phyloP scores from a whole-genome alignment of 2,797 vertebrate genomes.

The Sebastes taczanowskii region DNA sequence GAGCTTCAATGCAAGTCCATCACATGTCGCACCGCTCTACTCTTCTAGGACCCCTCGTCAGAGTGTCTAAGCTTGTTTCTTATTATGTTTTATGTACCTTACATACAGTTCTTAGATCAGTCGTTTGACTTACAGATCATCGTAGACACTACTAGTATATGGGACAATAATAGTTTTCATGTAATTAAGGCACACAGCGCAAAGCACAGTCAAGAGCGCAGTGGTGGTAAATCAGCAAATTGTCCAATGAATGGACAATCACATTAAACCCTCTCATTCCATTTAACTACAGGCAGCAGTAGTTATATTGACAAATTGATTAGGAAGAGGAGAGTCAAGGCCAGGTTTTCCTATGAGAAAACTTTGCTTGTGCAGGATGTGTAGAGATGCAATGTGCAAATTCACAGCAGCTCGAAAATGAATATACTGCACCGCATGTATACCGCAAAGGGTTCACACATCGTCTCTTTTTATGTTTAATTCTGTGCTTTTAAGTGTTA shows the following conservation, averaged over 20 bases:
- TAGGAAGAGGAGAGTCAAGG: not conserved
- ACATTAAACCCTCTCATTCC: not conserved
- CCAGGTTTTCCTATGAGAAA: not conserved
- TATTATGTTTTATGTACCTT: no score
- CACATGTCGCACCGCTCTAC: no score
- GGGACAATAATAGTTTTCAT: no score
- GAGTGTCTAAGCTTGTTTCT: no score
- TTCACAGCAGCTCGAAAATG: not conserved
- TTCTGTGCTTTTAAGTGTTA: not conserved
- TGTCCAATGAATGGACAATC: not conserved
- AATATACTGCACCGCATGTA: not conserved
- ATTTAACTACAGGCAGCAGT: not conserved
- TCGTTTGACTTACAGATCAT: not conserved
- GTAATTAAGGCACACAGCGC: not conserved
- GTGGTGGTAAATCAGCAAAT: no score
- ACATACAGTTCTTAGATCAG: no score
- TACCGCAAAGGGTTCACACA: not conserved
- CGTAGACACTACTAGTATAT: no score
- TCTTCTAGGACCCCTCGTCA: no score
- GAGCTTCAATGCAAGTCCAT: not conserved
- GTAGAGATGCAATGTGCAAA: not conserved
- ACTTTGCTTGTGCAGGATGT: not conserved
- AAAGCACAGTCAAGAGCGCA: no score
- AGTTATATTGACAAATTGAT: not conserved
- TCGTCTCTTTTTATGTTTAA: not conserved